Base-by-base conservation (phyloP, 2,113 vertebrate genomes). In the Prolemur simus region DNA sequence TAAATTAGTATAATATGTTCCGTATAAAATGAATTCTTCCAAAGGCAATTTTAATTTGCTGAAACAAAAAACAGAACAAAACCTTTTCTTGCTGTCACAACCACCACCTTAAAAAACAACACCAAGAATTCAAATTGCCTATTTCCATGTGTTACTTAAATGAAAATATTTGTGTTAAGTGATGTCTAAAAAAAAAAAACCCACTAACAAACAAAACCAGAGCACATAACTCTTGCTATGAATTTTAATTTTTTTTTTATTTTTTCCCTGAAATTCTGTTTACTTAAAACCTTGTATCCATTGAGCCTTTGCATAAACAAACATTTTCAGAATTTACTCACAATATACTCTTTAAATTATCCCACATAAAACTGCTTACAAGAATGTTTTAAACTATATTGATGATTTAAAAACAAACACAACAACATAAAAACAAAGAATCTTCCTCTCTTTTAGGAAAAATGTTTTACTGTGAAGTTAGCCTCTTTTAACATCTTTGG, bases 201-300 rank as follows among this genome's bases (percentile, higher is more conserved):
- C 5, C 29, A 25, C 42, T 25, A 25, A 80, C 13, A 93, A 89
- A 95, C 18, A 94, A 87, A 94, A 93, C 6, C 20, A 93, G 32
- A 91, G 23, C 12, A 73, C 9, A 1, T 21, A 68, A 81, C 78
- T 66, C 10, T 78, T 86, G 45, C 3, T 77, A 39, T 60, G 8
- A 92, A 78, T 85, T 96, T 87, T 37, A 76, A 91, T 78, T 47
- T 63, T 27, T 76, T 94, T 84, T 42, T 78, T 73, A 89, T 82
- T 82, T 73, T 15, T 47, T 66, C 1, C 20, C 95, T 8, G 42
- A 87, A 93, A 89, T 73, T 82, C 91, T 64, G 42, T 89, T 94
- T 60, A 84, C 42, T 95, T 96, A 89, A 94, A 96, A 94, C 15
- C 11, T 88, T 45, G 71, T 0, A 81, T 37, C 27, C 76, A 92